These are phyloP conservation scores for Arnoldichthys spilopterus DNA, from an alignment of 2,797 vertebrate species.

Conservation along the genomic window DNA sequence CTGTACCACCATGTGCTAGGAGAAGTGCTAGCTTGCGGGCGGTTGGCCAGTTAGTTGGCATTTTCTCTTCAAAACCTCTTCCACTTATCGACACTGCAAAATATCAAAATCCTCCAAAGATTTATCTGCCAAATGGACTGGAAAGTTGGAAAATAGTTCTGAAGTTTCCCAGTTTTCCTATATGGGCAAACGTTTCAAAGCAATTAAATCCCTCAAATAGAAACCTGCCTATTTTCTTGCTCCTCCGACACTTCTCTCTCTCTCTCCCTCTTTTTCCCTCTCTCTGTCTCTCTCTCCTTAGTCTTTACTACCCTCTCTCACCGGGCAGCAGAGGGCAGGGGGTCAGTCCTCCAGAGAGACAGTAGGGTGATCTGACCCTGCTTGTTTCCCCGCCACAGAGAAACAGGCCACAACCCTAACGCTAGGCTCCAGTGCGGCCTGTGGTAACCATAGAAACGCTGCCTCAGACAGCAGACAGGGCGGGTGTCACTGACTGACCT, in stretches of 20 bases:
- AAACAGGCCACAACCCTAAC: slow-evolving; percentile 69
- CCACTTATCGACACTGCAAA: too few relatives aligned
- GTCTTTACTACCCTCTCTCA: neutral
- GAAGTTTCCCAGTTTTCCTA: neutral
- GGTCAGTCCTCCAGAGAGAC: neutral
- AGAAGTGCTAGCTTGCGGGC: too few relatives aligned
- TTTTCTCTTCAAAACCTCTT: too few relatives aligned
- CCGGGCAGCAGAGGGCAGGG: neutral
- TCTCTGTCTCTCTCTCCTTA: too few relatives aligned
- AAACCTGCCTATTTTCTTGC: neutral
- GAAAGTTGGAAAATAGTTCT: neutral
- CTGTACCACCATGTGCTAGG: too few relatives aligned
- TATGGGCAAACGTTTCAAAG: neutral
- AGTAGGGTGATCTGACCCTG: slow-evolving; percentile 64
- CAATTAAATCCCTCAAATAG: neutral
- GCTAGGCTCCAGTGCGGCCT: slow-evolving; percentile 61
- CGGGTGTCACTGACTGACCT: slow-evolving; percentile 60
- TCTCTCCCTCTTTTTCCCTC: neutral
- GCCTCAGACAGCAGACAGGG: slow-evolving; percentile 51
- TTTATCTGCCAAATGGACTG: too few relatives aligned
- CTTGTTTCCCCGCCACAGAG: slow-evolving; percentile 63
- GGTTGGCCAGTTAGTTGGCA: too few relatives aligned
- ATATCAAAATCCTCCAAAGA: too few relatives aligned
- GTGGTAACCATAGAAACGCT: slow-evolving; percentile 63
- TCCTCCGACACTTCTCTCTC: neutral